A percentile compares a stretch with the other conserved stretches of the same genome.
Conservation (phyloP, 2,888 invertebrate species). For the Tyria jacobaeae region DNA sequence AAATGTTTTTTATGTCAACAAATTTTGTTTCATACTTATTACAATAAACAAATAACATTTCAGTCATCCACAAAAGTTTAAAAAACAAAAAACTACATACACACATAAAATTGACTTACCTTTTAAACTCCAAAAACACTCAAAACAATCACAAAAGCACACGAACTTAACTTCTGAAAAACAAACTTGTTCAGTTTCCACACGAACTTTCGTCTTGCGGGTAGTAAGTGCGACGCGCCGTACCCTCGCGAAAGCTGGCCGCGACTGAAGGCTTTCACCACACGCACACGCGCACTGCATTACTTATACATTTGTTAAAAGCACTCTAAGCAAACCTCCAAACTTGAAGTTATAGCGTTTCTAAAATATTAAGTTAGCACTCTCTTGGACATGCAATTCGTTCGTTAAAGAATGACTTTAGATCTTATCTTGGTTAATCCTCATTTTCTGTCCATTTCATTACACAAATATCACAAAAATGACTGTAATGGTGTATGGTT, state of each 20-base stretch:
- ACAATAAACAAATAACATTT: not conserved
- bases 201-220: slow-evolving; percentile 39
- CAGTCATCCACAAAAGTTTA: not conserved
- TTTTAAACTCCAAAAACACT: slow-evolving; percentile 13
- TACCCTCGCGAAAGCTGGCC: slow-evolving; percentile 28
- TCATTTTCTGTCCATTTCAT: too few relatives aligned
- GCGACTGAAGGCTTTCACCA: slow-evolving; percentile 44
- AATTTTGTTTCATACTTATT: not conserved
- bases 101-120: not conserved
- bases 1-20: not conserved
- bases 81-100: not conserved
- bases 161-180: slow-evolving; percentile 18
- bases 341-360: not conserved
- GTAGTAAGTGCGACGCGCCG: slow-evolving; percentile 33
- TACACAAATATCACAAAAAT: too few relatives aligned
- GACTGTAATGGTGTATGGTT: too few relatives aligned
- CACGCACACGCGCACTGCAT: too few relatives aligned
- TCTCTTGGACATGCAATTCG: not conserved
- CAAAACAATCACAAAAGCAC: slow-evolving; percentile 14
- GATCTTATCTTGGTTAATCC: not conserved
- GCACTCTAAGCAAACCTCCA: not conserved
- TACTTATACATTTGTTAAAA: slow-evolving; percentile 7
- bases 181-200: slow-evolving; percentile 35
- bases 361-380: not conserved
- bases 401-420: not conserved